Base-by-base conservation (phyloP, 1,140 invertebrate genomes). In the Hyles euphorbiae region DNA sequence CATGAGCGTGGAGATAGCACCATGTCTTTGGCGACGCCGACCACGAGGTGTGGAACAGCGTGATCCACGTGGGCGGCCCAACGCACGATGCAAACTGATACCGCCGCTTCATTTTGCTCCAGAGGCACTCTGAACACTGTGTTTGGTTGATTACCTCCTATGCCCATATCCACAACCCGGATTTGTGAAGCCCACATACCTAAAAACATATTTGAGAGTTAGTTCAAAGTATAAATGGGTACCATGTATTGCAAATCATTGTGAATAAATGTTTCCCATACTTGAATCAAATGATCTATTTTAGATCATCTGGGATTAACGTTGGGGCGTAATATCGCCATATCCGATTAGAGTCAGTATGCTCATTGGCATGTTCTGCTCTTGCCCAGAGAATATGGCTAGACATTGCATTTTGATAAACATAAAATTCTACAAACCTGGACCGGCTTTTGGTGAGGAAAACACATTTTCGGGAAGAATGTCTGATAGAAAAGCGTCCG, bases 131-230 rank as follows among this genome's bases (percentile, higher is more conserved):
- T 92, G 72, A 96, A 94, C 51, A 96, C 90, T 7, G 93, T 94
- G 50, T 63, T 97, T 60, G 93, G 92, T 49, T 68, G 68, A 0
- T 64, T 76, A 5, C 75, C 76, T 12, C 74, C 61, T 0, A 63
- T 56, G 46, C 95, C 95, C 36, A 98, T 97, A 78, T 98, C 96
- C 67, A 99, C 93, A 44, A 99, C 93, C 51, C 97, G 91, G 36
- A 99, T 93, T 33, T 96, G 91, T 0, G 98, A 99, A 0, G 99
- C 98, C 98, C 98, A 99, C 91, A 99, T 95, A 3, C 97, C 98
- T 68, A 94, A 88, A 54, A 53, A 53, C 9, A 47, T 34, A 34
- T 22, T 22, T 9, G 2, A 6, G 43, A 22, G 22, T 54, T 52
- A 11, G 36, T 40, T 8, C 4, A 5, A 40, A 40, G 36, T 40